A percentile compares a stretch with the other conserved stretches of the same genome.
These are phyloP conservation scores for Coptodon rendalli DNA, from an alignment of 2,113 vertebrate genomes.

Conservation along the genomic window DNA sequence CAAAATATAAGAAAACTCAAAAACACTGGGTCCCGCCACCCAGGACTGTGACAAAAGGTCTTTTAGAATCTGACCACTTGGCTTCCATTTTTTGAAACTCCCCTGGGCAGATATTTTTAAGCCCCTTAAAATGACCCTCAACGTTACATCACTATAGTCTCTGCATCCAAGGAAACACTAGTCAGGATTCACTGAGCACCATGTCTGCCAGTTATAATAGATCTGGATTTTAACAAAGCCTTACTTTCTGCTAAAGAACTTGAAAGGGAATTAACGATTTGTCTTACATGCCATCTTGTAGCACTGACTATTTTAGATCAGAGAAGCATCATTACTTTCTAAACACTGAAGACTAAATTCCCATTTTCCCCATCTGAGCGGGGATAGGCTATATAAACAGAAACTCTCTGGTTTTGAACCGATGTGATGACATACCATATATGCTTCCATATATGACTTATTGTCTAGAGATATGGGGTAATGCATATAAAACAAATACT, in stretches of 20 bases:
- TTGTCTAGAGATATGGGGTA: accelerated
- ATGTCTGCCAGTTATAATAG: not conserved
- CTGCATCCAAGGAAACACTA: not conserved
- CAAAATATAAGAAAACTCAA: not conserved
- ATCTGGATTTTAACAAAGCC: not conserved
- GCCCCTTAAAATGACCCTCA: not conserved
- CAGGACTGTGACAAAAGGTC: not conserved
- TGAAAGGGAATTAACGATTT: accelerated
- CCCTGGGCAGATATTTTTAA: accelerated
- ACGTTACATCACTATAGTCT: not conserved
- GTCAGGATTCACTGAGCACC: not conserved
- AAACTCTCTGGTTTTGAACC: not conserved
- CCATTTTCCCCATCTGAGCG: not conserved
- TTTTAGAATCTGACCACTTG: not conserved
- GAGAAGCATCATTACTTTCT: not conserved
- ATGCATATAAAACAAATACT: not conserved
- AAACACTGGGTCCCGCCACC: accelerated
- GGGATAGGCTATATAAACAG: not conserved
- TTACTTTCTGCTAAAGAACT: not conserved
- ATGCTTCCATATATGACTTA: not conserved
- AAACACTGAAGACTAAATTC: not conserved
- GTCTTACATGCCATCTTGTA: not conserved
- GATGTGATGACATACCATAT: not conserved
- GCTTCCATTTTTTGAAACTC: not conserved
- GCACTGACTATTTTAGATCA: not conserved